These are phyloP conservation scores for Hydrozoanthus tunicans DNA, from an alignment of 64 coral and sea anemone species.

Conservation along the genomic window DNA sequence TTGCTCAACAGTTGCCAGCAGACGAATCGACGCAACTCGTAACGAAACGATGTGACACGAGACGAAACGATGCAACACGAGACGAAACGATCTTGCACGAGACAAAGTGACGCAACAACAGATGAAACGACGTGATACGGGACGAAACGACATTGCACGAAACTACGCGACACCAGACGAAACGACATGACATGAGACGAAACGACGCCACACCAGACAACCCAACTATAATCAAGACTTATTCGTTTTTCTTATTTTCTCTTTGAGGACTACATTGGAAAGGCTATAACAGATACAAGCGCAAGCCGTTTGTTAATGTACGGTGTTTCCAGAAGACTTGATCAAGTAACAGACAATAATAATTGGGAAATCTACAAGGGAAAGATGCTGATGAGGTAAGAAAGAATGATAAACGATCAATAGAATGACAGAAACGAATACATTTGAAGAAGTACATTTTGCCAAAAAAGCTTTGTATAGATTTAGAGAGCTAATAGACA, in stretches of 20 bases:
- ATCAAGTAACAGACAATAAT: conserved; percentile 67
- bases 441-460: too few relatives aligned
- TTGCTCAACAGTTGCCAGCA: too few relatives aligned
- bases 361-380: conserved; percentile 69
- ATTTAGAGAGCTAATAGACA: background rate
- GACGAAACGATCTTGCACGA: background rate
- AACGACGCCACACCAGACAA: too few relatives aligned
- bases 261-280: conserved; percentile 63
- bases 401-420: background rate
- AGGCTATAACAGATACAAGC: conserved; percentile 63
- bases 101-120: background rate
- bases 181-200: too few relatives aligned
- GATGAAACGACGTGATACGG: background rate
- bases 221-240: too few relatives aligned
- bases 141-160: too few relatives aligned
- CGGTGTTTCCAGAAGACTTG: conserved; percentile 63
- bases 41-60: background rate
- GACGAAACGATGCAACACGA: background rate
- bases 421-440: background rate
- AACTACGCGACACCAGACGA: too few relatives aligned
- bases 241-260: too few relatives aligned
- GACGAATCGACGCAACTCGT: too few relatives aligned
- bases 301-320: conserved; percentile 62
- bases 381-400: conserved; percentile 23
- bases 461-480: background rate